Evolutionary conservation across 2,797 vertebrate genomes (phyloP).

Genomic region (Alfaro cultratus): DNA sequence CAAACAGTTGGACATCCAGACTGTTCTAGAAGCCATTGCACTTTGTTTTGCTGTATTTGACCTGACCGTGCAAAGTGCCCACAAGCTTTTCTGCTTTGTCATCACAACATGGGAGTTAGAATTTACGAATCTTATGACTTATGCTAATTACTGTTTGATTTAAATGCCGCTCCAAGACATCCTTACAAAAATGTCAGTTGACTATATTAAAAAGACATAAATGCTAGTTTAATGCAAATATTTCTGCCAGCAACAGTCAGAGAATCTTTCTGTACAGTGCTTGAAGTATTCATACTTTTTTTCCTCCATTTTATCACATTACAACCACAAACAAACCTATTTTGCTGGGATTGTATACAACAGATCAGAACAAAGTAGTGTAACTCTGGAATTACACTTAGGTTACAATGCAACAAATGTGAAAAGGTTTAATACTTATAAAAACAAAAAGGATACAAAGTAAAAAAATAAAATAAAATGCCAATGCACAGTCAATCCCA

Average conservation of each 20-base stretch:
- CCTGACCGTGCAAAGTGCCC: neutral
- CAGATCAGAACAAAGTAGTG: neutral
- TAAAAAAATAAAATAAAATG: neutral
- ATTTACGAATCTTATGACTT: neutral
- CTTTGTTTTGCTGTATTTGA: slow-evolving; percentile 22
- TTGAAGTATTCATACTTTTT: neutral
- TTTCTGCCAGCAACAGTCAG: neutral
- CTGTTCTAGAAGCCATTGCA: neutral
- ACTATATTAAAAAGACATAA: neutral
- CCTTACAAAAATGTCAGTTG: neutral
- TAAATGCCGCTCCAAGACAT: neutral
- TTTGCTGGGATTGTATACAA: neutral
- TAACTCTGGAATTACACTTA: no score
- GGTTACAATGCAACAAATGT: neutral
- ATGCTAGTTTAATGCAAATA: neutral
- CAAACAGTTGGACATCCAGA: slow-evolving; percentile 46
- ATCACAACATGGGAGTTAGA: slow-evolving; percentile 9
- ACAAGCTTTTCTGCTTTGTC: slow-evolving; percentile 25
- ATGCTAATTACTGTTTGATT: neutral
- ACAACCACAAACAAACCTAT: neutral
- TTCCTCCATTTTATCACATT: neutral
- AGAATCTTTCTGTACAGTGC: neutral
- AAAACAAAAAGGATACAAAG: neutral
- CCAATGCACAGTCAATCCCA: neutral
- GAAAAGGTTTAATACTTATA: neutral